Evolutionary conservation across 2,797 vertebrate species (phyloP).

Genomic region (Chelon labrosus): DNA sequence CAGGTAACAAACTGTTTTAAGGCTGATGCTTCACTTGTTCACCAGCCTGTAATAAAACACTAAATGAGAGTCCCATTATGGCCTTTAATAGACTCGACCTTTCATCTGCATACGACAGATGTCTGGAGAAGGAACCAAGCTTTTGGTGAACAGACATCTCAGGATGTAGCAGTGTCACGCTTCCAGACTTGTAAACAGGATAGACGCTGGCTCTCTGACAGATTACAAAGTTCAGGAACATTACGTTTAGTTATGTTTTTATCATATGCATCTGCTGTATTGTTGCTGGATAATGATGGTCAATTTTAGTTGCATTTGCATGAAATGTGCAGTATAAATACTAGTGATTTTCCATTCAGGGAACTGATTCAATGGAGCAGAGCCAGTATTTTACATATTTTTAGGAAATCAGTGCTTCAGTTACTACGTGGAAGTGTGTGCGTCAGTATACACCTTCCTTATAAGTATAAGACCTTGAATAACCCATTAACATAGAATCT

Average conservation of each 20-base stretch:
- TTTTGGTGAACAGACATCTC: background rate
- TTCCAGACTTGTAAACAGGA: background rate
- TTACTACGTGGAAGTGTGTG: background rate
- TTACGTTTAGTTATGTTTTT: too few relatives aligned
- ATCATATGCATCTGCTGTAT: too few relatives aligned
- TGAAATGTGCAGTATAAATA: constrained; percentile 27
- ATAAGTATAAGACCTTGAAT: constrained; percentile 37
- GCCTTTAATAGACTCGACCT: constrained; percentile 3
- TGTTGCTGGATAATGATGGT: too few relatives aligned
- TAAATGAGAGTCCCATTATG: constrained; percentile 9
- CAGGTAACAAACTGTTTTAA: too few relatives aligned
- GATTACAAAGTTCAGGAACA: too few relatives aligned
- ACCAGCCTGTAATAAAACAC: constrained; percentile 9
- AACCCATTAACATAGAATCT: constrained; percentile 50
- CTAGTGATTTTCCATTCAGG: constrained; percentile 6
- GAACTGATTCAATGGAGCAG: background rate
- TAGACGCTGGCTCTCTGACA: constrained; percentile 9
- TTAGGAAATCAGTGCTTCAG: constrained; percentile 15
- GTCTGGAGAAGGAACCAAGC: background rate
- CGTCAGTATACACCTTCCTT: too few relatives aligned
- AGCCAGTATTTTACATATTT: constrained; percentile 16
- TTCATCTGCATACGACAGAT: constrained; percentile 12
- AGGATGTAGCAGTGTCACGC: background rate
- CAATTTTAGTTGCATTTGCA: too few relatives aligned
- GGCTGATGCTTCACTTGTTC: background rate